phyloP scores from a whole-genome alignment of 2,113 vertebrate species.

The Muntiacus reevesi region DNA sequence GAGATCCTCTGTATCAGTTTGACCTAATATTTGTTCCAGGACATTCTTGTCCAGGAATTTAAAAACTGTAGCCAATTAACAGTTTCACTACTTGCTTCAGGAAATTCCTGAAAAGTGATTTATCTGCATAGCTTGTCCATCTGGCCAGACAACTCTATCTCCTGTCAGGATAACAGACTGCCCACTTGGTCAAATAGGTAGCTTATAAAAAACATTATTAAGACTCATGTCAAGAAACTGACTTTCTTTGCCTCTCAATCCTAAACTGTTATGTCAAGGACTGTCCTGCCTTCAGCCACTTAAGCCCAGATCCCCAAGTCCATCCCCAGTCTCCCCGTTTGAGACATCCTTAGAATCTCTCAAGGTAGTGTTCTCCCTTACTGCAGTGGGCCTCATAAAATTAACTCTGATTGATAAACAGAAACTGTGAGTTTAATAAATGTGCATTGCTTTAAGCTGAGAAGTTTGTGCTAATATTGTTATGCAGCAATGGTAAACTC shows the following conservation, averaged over 20 bases:
- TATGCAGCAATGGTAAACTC: neutral
- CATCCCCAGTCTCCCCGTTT: neutral
- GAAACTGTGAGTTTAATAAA: neutral
- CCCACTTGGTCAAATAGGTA: neutral
- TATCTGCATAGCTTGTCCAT: neutral
- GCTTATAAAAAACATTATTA: neutral
- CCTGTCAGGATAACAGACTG: neutral
- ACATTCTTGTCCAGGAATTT: slow-evolving; percentile 35
- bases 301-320: neutral
- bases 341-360: neutral
- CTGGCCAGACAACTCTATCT: neutral
- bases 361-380: neutral
- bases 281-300: neutral
- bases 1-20: neutral
- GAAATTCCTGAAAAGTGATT: neutral
- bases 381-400: neutral
- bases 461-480: neutral
- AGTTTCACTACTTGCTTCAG: neutral
- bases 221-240: neutral
- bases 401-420: neutral
- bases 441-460: neutral
- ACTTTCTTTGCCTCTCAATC: neutral
- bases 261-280: neutral
- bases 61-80: neutral
- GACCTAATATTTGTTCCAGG: neutral